Evolutionary conservation across 1,140 invertebrate genomes (phyloP).

Genomic region (Calephelis virginiensis): DNA sequence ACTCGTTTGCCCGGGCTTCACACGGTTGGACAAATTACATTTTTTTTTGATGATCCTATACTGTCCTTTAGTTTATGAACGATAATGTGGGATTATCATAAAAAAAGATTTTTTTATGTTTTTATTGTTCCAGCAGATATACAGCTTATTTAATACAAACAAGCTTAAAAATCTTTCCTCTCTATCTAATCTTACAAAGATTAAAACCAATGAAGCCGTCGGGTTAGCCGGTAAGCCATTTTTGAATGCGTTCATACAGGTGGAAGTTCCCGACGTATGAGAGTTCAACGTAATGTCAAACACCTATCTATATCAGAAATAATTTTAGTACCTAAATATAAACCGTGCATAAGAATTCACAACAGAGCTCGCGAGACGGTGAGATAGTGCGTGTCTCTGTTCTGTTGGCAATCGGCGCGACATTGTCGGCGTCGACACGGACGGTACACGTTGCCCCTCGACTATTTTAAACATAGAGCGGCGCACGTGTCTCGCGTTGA

Average conservation of each 20-base stretch:
- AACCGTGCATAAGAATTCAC: conserved; percentile 76
- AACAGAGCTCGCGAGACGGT: conserved; percentile 76
- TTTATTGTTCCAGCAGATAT: no score
- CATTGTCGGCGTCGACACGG: conserved; percentile 75
- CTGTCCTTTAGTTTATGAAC: no score
- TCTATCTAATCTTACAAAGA: background rate
- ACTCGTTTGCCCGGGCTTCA: no score
- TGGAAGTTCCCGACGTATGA: conserved; percentile 73
- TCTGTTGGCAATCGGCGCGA: conserved; percentile 74
- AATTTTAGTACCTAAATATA: conserved; percentile 75
- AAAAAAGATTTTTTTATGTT: no score
- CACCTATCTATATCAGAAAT: conserved; percentile 78
- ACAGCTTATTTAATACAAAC: no score
- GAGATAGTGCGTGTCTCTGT: conserved; percentile 75
- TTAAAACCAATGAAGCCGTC: background rate
- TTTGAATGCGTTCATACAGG: conserved; percentile 46
- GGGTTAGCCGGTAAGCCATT: background rate
- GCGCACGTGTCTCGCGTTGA: conserved; percentile 44
- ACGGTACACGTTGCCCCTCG: conserved; percentile 55
- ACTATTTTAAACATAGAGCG: conserved; percentile 65
- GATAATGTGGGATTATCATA: no score
- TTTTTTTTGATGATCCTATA: no score
- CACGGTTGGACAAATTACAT: no score
- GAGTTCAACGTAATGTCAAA: conserved; percentile 78
- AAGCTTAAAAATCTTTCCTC: no score